A percentile compares a stretch with the other conserved stretches of the same genome.
Evolutionary conservation across 1,140 invertebrate genomes (phyloP).

Genomic region (Lysiphlebus fabarum): DNA sequence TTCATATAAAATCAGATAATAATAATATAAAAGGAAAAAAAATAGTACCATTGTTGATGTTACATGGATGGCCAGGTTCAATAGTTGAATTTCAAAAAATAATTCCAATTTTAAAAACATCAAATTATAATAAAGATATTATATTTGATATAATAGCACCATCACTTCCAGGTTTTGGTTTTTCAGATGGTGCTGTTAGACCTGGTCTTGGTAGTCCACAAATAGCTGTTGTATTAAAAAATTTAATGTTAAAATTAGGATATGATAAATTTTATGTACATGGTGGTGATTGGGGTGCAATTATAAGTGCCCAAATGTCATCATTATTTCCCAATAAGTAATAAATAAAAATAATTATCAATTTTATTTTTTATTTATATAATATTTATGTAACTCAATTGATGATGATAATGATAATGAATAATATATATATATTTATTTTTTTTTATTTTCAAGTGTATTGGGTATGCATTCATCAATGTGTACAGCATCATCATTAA

Average conservation of each 20-base stretch:
- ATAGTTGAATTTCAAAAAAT: constrained; percentile 76
- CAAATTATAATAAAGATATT: constrained; percentile 59
- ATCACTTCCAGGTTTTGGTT: constrained; percentile 82
- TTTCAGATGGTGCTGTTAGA: constrained; percentile 66
- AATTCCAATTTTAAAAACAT: constrained; percentile 65
- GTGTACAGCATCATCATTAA: constrained; percentile 48
- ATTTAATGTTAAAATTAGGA: constrained; percentile 77
- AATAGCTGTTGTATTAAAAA: constrained; percentile 71
- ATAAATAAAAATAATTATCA: constrained; percentile 13
- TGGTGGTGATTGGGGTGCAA: constrained; percentile 79
- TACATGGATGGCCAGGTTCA: constrained; percentile 88
- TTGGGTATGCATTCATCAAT: constrained; percentile 68
- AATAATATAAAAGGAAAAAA: constrained; percentile 38
- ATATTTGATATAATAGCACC: constrained; percentile 78
- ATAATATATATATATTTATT: background rate
- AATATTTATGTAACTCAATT: constrained; percentile 4
- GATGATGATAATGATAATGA: background rate
- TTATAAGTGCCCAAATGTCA: constrained; percentile 62
- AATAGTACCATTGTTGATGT: constrained; percentile 67
- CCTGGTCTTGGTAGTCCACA: constrained; percentile 63
- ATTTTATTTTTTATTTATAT: constrained; percentile 13
- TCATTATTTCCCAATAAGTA: constrained; percentile 65
- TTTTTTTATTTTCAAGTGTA: constrained; percentile 52
- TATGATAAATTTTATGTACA: constrained; percentile 73
- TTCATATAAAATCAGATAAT: constrained; percentile 60